Conservation (phyloP, 2,888 invertebrate species). For the Macaria notata region DNA sequence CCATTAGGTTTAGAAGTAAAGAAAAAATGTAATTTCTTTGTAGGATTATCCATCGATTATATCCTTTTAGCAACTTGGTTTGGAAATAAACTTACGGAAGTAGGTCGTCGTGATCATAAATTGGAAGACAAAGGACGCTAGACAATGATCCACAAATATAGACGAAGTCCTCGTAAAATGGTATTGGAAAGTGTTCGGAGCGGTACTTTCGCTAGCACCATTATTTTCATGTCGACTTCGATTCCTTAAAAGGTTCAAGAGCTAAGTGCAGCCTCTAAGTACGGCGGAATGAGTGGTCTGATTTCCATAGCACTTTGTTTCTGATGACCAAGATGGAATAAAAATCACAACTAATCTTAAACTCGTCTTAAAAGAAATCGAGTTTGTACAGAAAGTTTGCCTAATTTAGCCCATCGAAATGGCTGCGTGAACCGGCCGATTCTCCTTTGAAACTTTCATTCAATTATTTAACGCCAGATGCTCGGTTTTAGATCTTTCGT, state of each 20-base stretch:
- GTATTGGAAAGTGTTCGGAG: conserved; percentile 32
- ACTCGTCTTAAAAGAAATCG: neutral
- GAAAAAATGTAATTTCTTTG: too few relatives aligned
- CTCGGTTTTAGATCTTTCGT: conserved; percentile 40
- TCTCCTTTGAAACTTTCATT: conserved; percentile 24
- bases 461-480: conserved; percentile 54
- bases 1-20: too few relatives aligned
- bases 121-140: conserved; percentile 18
- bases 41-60: too few relatives aligned
- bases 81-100: conserved; percentile 1
- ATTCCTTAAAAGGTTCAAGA: conserved; percentile 28
- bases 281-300: conserved; percentile 17
- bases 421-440: neutral
- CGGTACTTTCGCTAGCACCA: conserved; percentile 34
- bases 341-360: conserved; percentile 8
- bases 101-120: conserved; percentile 15
- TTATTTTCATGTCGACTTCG: conserved; percentile 30
- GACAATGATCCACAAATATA: conserved; percentile 27
- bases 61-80: too few relatives aligned
- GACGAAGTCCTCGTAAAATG: conserved; percentile 24
- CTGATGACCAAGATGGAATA: conserved; percentile 4
- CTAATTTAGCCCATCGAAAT: conserved; percentile 1
- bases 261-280: conserved; percentile 14
- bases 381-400: conserved; percentile 2
- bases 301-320: conserved; percentile 13